A percentile compares a stretch with the other conserved stretches of the same genome.
These are phyloP conservation scores for Leucania comma DNA, from an alignment of 2,888 invertebrate species.

Conservation along the genomic window DNA sequence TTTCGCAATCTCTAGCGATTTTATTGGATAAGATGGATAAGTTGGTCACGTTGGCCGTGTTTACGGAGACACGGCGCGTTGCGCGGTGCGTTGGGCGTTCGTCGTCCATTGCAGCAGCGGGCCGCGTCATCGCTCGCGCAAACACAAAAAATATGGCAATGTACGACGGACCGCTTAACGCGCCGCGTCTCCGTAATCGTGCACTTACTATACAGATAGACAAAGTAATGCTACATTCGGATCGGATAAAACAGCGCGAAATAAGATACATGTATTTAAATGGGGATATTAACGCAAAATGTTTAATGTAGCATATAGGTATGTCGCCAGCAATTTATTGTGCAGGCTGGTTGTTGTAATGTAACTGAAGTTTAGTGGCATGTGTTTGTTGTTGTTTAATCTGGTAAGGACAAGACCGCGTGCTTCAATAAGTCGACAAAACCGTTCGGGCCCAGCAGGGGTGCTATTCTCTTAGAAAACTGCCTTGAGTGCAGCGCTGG, in stretches of 20 bases:
- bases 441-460: too few relatives aligned
- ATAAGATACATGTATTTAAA: constrained; percentile 53
- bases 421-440: too few relatives aligned
- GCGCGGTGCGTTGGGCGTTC: too few relatives aligned
- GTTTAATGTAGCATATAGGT: constrained; percentile 34
- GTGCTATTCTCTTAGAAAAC: too few relatives aligned
- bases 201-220: constrained; percentile 51
- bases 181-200: too few relatives aligned
- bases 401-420: too few relatives aligned
- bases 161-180: too few relatives aligned
- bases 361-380: constrained; percentile 12
- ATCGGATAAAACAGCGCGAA: constrained; percentile 38
- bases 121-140: too few relatives aligned
- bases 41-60: constrained; percentile 53
- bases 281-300: constrained; percentile 40
- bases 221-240: constrained; percentile 46
- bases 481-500: too few relatives aligned
- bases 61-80: too few relatives aligned
- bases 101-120: too few relatives aligned
- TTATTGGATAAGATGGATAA: constrained; percentile 60
- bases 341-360: constrained; percentile 10
- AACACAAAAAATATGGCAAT: too few relatives aligned
- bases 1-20: constrained; percentile 59
- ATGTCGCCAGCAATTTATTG: constrained; percentile 34
- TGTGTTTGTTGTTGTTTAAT: constrained; percentile 12